Evolutionary conservation across 2,888 invertebrate species (phyloP).

Genomic region (Clepsis dumicolana): DNA sequence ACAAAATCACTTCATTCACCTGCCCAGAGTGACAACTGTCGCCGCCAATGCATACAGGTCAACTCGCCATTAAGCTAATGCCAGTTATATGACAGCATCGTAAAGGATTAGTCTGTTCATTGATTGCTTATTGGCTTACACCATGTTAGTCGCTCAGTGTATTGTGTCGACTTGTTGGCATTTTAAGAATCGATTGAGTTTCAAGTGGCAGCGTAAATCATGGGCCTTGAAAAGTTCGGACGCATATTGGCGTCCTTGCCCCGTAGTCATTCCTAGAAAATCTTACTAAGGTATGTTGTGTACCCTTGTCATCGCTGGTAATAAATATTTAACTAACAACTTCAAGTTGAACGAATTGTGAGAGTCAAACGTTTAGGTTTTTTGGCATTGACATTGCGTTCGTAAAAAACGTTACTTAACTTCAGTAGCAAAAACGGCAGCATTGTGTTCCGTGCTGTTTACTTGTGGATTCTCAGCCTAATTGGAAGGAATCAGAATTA

Average conservation of each 20-base stretch:
- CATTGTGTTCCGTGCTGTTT: neutral
- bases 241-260: slow-evolving; percentile 44
- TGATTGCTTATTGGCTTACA: slow-evolving; percentile 53
- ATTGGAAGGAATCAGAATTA: slow-evolving; percentile 7
- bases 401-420: slow-evolving; percentile 17
- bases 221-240: slow-evolving; percentile 42
- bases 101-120: slow-evolving; percentile 49
- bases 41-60: slow-evolving; percentile 25
- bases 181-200: slow-evolving; percentile 47
- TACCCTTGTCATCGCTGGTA: slow-evolving; percentile 55
- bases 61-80: slow-evolving; percentile 49
- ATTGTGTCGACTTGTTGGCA: slow-evolving; percentile 51
- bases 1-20: slow-evolving; percentile 6
- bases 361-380: slow-evolving; percentile 43
- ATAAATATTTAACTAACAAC: slow-evolving; percentile 42
- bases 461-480: neutral
- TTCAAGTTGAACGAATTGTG: slow-evolving; percentile 34
- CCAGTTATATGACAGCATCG: slow-evolving; percentile 46
- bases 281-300: neutral
- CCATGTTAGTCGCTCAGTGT: slow-evolving; percentile 49
- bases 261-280: slow-evolving; percentile 14
- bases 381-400: slow-evolving; percentile 43
- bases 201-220: slow-evolving; percentile 48
- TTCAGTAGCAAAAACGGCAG: neutral
- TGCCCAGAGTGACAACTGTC: slow-evolving; percentile 1